These are phyloP conservation scores for Tetramorium parvispinum DNA, from an alignment of 1,140 invertebrate genomes.

Conservation along the genomic window DNA sequence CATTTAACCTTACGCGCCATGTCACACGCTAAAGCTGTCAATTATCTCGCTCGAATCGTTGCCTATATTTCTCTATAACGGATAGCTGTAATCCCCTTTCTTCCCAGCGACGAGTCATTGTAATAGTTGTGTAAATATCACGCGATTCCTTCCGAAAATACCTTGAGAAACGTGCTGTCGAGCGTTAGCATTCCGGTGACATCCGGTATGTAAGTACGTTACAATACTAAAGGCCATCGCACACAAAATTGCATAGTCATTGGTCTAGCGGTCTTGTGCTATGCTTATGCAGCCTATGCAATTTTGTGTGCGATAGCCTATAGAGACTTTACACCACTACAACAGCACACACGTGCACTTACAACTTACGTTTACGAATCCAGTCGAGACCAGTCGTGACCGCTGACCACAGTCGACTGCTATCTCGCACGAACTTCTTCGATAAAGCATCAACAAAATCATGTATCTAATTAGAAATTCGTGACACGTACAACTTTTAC, in stretches of 20 bases:
- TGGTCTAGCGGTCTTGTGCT: too few species aligned
- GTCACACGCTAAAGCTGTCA: slow-evolving; percentile 21
- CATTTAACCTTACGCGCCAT: slow-evolving; percentile 27
- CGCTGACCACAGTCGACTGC: slow-evolving; percentile 19
- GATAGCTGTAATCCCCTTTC: slow-evolving; percentile 1
- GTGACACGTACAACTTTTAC: background rate
- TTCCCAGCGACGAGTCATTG: background rate
- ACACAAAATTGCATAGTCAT: too few species aligned
- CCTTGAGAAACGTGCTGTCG: background rate
- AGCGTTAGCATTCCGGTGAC: background rate
- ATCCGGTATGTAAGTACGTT: background rate
- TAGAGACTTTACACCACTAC: background rate
- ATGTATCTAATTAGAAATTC: slow-evolving; percentile 1
- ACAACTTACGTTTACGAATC: slow-evolving; percentile 14
- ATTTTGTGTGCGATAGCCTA: too few species aligned
- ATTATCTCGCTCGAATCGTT: slow-evolving; percentile 8
- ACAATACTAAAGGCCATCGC: too few species aligned
- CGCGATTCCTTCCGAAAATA: slow-evolving; percentile 7
- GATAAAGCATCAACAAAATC: background rate
- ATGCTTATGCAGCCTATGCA: too few species aligned
- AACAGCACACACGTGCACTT: background rate
- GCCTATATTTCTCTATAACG: slow-evolving; percentile 38
- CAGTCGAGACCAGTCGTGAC: slow-evolving; percentile 22
- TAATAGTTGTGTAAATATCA: background rate
- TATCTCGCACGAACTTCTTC: background rate